phyloP scores from a whole-genome alignment of 2,113 vertebrate species.

The Mus musculus region DNA sequence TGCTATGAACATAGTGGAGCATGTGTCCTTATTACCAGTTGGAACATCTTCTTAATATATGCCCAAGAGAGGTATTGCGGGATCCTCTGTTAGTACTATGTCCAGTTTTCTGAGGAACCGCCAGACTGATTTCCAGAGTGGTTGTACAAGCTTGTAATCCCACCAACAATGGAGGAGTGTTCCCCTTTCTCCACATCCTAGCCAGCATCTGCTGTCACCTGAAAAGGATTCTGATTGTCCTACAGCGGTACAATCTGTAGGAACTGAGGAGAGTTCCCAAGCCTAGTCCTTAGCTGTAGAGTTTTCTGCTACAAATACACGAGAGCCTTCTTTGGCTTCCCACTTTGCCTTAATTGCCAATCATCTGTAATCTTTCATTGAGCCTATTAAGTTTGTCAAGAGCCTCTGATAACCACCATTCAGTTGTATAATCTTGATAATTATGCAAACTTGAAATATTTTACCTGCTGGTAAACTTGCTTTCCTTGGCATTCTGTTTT shows the following conservation, averaged over 20 bases:
- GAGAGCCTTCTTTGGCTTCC: background rate
- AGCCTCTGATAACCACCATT: background rate
- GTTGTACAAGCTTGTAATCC: too few species aligned
- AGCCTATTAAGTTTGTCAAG: background rate
- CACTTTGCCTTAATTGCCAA: background rate
- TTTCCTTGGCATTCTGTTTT: background rate
- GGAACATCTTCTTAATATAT: too few species aligned
- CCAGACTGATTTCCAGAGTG: too few species aligned
- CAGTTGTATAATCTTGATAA: background rate
- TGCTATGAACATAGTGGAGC: too few species aligned
- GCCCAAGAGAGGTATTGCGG: too few species aligned
- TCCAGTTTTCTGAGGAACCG: too few species aligned
- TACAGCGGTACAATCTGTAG: background rate
- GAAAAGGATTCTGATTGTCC: background rate
- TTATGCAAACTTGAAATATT: background rate
- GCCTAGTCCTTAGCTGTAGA: background rate
- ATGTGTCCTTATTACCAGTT: too few species aligned
- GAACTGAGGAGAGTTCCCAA: background rate
- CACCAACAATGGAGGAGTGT: too few species aligned
- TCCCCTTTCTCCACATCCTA: too few species aligned
- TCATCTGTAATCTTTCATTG: background rate
- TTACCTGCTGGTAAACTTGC: background rate
- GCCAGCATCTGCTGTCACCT: too few species aligned
- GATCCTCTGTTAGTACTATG: too few species aligned
- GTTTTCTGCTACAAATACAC: background rate